A percentile compares a stretch with the other conserved stretches of the same genome.
phyloP scores from a whole-genome alignment of 2,888 invertebrate genomes.

The Toxonevra muliebris region DNA sequence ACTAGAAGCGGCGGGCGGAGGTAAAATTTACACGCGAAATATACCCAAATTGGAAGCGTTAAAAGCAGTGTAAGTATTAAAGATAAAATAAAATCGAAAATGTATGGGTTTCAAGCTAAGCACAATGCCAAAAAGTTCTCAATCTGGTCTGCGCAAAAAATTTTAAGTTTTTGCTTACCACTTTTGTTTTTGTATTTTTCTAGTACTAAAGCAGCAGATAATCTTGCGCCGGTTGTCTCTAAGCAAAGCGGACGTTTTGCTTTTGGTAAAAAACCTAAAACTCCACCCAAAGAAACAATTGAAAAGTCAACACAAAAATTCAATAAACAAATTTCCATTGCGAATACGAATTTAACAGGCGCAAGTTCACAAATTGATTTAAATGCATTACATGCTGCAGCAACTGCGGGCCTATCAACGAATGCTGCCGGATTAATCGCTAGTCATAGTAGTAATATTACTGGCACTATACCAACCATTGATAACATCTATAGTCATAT shows the following conservation, averaged over 20 bases:
- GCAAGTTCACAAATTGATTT: not conserved
- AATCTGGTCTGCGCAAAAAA: no score
- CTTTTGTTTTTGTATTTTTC: constrained; percentile 3
- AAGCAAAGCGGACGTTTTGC: constrained; percentile 59
- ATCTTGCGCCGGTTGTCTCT: constrained; percentile 57
- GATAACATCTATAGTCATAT: constrained; percentile 52
- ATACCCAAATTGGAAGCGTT: constrained; percentile 63
- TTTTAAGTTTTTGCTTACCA: no score
- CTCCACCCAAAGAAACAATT: not conserved
- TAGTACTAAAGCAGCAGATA: constrained; percentile 57
- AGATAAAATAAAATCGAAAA: no score
- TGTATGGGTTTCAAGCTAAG: no score
- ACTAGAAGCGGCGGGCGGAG: constrained; percentile 61
- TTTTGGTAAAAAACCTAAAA: constrained; percentile 57
- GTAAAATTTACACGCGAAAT: constrained; percentile 56
- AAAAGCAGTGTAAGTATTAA: constrained; percentile 61
- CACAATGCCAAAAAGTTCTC: no score
- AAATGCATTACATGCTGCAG: constrained; percentile 2
- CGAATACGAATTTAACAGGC: not conserved
- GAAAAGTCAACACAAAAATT: constrained; percentile 21
- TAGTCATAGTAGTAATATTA: not conserved
- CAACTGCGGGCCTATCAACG: constrained; percentile 15
- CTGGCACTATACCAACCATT: constrained; percentile 45
- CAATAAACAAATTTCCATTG: not conserved
- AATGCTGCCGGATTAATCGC: constrained; percentile 11